Base-by-base conservation (phyloP, 2,797 vertebrate species). In the Anas capensis region DNA sequence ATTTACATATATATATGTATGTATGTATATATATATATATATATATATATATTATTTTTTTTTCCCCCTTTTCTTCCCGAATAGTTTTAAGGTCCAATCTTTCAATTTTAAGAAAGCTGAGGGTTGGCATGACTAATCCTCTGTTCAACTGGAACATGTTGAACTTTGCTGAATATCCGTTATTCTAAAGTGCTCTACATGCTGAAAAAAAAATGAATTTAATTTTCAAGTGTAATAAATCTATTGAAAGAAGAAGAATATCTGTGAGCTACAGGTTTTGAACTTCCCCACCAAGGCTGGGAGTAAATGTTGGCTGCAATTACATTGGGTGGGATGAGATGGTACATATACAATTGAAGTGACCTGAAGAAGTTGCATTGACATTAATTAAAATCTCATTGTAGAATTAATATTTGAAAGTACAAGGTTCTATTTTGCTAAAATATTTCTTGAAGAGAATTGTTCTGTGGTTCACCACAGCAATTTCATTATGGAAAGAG, bases 41-140 rank as follows among this genome's bases (percentile, higher is more conserved):
- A 44, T 44, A 44, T 44, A 18, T 42, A 42, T 42, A 17, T 42
- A 8, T 9, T 0, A 9, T 40, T n/a, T 11, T 10, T 5, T 44
- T 53, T 27, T 40, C 12, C 3, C 0, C 8, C 7, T 21, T 24
- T 15, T 40, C 48, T 49, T 0, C 0, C 17, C 61, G 3, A 19
- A 18, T 53, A 29, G 18, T 36, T 80, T 68, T 13, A n/a, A 73
- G 40, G 8, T 3, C 10, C 64, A n/a, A 26, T 56, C 0, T 61
- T 69, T 56, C 14, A 10, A 27, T 66, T 75, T 76, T 56, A 65
- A 71, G 31, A 31, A 69, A 53, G 4, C 1, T 57, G 51, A 6
- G 6, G 2, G 33, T 24, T 86, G 18, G 1, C 18, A 53, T 57
- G 36, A 57, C 5, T 68, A 38, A 76, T 8, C 8, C 7, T 80